phyloP scores from a whole-genome alignment of 2,797 vertebrate genomes.

The Lophotriccus pileatus region DNA sequence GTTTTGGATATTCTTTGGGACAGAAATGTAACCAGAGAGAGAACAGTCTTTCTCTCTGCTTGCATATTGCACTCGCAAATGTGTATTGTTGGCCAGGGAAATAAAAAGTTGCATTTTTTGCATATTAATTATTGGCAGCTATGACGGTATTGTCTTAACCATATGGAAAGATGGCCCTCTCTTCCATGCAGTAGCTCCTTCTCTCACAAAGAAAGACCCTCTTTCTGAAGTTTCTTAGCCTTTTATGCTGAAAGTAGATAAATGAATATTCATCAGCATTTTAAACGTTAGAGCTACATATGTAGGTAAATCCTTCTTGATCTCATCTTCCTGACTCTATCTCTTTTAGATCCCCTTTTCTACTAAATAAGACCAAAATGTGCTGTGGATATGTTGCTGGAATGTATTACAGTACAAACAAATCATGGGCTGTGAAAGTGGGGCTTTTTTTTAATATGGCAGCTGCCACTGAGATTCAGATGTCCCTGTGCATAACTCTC shows the following conservation, averaged over 20 bases:
- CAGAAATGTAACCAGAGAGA: neutral
- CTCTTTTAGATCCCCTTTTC: neutral
- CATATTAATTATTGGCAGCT: neutral
- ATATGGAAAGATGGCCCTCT: neutral
- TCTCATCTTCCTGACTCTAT: neutral
- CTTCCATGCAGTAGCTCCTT: neutral
- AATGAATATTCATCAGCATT: neutral
- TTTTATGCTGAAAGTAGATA: neutral
- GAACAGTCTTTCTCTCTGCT: neutral
- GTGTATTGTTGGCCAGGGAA: neutral
- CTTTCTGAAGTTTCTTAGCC: neutral
- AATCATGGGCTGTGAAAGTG: neutral
- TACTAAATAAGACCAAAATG: neutral
- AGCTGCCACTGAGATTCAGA: conserved; percentile 58
- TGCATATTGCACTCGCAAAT: neutral
- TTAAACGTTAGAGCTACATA: neutral
- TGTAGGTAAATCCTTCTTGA: neutral
- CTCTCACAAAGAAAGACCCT: neutral
- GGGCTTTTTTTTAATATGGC: neutral
- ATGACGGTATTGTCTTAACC: neutral
- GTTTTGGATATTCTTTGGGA: neutral
- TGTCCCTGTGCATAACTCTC: conserved; percentile 17
- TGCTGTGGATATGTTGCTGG: neutral
- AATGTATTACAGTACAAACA: neutral
- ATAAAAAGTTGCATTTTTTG: neutral